Conservation (phyloP, 2,797 vertebrate genomes). For the Tinamus major region DNA sequence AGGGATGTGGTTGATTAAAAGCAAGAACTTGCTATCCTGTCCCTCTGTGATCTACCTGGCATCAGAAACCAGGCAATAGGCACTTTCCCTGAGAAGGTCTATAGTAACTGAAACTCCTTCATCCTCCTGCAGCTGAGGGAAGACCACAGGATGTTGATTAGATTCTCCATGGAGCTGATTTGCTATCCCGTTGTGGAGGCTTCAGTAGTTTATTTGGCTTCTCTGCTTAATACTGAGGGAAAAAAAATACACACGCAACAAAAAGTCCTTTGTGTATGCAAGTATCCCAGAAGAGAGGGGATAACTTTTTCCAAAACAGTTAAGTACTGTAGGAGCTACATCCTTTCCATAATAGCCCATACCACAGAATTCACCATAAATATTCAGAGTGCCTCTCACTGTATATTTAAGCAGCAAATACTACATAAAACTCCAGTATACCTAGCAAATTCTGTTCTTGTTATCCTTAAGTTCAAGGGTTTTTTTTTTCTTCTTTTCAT, state of each 20-base stretch:
- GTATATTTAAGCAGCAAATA: background rate
- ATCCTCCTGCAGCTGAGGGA: background rate
- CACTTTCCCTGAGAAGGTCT: background rate
- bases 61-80: background rate
- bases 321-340: background rate
- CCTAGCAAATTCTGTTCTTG: background rate
- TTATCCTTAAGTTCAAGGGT: background rate
- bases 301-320: constrained; percentile 24
- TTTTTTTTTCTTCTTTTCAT: background rate
- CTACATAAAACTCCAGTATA: background rate
- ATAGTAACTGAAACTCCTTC: background rate
- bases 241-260: background rate
- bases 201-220: constrained; percentile 40
- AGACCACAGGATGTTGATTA: constrained; percentile 16
- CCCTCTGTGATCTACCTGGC: background rate
- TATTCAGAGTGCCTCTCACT: background rate
- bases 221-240: background rate
- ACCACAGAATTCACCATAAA: background rate
- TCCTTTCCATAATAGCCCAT: background rate
- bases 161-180: background rate
- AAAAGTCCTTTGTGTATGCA: constrained; percentile 2
- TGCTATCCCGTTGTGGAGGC: background rate
- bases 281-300: background rate
- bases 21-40: background rate
- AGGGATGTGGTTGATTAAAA: background rate